Evolutionary conservation across 92 coral and sea anemone species (phyloP).

Genomic region (Galaxea fascicularis): DNA sequence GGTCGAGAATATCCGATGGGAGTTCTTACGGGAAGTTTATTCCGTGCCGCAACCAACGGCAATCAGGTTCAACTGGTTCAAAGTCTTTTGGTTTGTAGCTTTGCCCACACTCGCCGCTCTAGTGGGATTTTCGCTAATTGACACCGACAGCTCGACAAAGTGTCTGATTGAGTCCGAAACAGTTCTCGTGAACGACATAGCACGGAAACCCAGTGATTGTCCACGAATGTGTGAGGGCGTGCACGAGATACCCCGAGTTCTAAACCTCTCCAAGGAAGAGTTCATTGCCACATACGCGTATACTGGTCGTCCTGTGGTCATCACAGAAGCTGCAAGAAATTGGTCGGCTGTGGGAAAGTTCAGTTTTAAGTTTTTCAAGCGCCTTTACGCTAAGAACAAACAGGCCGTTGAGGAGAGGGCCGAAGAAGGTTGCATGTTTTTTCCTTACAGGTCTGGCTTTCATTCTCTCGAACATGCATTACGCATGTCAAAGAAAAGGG

Average conservation of each 20-base stretch:
- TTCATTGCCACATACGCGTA: constrained; percentile 89
- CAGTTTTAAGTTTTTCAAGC: constrained; percentile 77
- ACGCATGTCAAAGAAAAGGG: constrained; percentile 85
- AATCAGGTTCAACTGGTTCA: constrained; percentile 34
- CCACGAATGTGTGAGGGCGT: constrained; percentile 89
- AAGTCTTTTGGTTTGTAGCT: constrained; percentile 61
- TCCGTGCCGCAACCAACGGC: constrained; percentile 2
- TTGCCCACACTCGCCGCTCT: constrained; percentile 67
- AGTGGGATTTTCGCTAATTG: constrained; percentile 20
- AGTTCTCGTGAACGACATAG: constrained; percentile 70
- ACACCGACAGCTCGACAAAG: constrained; percentile 33
- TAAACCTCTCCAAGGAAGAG: constrained; percentile 76
- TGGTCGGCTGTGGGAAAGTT: constrained; percentile 93
- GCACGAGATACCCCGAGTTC: constrained; percentile 80
- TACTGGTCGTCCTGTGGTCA: constrained; percentile 88
- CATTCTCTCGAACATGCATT: constrained; percentile 79
- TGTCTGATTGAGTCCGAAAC: constrained; percentile 76
- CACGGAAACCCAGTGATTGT: constrained; percentile 84
- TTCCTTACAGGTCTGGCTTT: constrained; percentile 93
- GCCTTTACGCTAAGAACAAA: constrained; percentile 76
- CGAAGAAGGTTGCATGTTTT: constrained; percentile 91
- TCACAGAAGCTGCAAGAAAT: constrained; percentile 91
- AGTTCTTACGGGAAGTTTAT: constrained; percentile 58
- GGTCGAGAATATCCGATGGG: constrained; percentile 63
- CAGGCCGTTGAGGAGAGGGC: constrained; percentile 72